Conservation (phyloP, 2,797 vertebrate species). For the Typhlichthys eigenmanni region DNA sequence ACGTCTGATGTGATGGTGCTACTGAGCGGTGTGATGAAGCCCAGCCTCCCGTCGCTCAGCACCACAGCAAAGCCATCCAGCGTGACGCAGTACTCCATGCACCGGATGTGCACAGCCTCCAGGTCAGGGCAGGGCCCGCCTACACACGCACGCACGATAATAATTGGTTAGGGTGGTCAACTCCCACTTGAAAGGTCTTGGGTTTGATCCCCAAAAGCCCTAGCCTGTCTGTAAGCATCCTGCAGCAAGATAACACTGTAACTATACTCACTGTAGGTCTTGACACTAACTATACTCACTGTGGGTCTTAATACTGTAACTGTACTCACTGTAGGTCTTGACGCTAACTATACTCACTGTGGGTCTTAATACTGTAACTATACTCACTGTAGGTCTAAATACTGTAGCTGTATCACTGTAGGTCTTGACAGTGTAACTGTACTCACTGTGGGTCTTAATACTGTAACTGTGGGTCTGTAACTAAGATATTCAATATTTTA, state of each 20-base stretch:
- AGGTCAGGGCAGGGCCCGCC: slow-evolving; percentile 93
- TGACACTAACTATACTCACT: too few species aligned
- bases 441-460: too few species aligned
- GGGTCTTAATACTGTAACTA: too few species aligned
- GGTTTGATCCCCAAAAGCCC: neutral
- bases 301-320: too few species aligned
- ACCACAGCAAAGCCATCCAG: slow-evolving; percentile 95
- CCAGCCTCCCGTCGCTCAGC: slow-evolving; percentile 94
- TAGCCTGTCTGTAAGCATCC: neutral
- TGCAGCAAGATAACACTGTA: neutral
- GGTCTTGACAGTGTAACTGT: too few species aligned
- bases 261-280: neutral
- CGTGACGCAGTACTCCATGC: slow-evolving; percentile 95
- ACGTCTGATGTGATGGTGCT: slow-evolving; percentile 91
- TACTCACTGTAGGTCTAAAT: too few species aligned
- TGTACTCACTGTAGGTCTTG: too few species aligned
- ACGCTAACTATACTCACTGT: too few species aligned
- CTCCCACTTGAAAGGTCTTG: neutral
- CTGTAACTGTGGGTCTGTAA: too few species aligned
- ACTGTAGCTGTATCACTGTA: too few species aligned
- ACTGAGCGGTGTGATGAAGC: slow-evolving; percentile 93
- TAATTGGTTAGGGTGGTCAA: slow-evolving; percentile 1
- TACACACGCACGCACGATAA: slow-evolving; percentile 49
- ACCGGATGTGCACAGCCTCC: slow-evolving; percentile 83
- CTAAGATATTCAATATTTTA: too few species aligned